phyloP scores from a whole-genome alignment of 2,113 vertebrate species.

The Psephotus haematonotus region DNA sequence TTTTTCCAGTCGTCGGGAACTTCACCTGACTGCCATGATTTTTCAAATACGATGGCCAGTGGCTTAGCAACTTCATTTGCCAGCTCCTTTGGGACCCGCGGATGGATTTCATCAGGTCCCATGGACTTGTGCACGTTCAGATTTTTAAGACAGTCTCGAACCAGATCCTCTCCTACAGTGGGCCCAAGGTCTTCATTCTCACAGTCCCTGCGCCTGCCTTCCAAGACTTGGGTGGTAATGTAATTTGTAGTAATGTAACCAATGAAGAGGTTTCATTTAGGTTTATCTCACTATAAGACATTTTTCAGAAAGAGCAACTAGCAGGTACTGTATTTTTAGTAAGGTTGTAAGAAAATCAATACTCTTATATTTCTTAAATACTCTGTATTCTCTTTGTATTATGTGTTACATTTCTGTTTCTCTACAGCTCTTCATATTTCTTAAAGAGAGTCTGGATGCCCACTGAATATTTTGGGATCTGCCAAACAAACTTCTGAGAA shows the following conservation, averaged over 20 bases:
- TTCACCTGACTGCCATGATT: too few relatives aligned
- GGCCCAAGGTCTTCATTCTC: too few relatives aligned
- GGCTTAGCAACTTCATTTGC: too few relatives aligned
- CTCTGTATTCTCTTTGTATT: background rate
- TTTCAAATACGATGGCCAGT: too few relatives aligned
- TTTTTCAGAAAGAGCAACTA: background rate
- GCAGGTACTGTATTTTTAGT: background rate
- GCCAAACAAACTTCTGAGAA: background rate
- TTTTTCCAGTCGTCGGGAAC: too few relatives aligned
- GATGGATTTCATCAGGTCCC: too few relatives aligned
- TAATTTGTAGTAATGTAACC: background rate
- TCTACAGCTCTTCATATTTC: background rate
- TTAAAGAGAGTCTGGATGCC: background rate
- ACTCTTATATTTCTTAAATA: background rate
- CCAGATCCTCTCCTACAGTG: too few relatives aligned
- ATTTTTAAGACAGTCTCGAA: too few relatives aligned
- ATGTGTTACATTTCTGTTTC: background rate
- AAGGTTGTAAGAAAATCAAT: background rate
- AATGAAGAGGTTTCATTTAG: background rate
- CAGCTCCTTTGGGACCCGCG: too few relatives aligned
- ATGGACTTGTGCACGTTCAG: too few relatives aligned
- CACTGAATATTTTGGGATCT: background rate
- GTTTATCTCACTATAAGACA: background rate
- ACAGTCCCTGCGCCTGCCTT: too few relatives aligned
- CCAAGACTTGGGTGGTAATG: too few relatives aligned